Evolutionary conservation across 2,797 vertebrate genomes (phyloP).

Genomic region (Forpus xanthops): DNA sequence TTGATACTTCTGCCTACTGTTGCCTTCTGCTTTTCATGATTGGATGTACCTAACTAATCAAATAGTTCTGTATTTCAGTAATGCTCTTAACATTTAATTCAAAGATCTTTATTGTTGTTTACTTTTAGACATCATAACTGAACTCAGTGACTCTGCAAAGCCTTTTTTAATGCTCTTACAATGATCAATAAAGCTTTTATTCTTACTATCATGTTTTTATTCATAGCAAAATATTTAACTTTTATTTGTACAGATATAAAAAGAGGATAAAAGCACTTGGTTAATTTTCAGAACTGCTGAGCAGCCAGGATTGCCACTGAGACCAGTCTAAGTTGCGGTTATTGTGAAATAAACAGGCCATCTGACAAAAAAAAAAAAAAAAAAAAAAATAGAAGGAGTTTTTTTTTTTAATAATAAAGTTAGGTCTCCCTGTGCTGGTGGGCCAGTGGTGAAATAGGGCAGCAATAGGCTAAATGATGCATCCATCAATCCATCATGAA

Average conservation of each 20-base stretch:
- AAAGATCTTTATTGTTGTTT: neutral
- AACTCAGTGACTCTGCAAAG: neutral
- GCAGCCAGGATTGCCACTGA: neutral
- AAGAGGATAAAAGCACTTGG: neutral
- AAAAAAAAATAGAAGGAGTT: neutral
- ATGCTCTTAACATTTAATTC: neutral
- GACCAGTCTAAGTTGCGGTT: neutral
- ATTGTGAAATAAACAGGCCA: neutral
- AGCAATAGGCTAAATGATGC: neutral
- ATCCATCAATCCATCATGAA: neutral
- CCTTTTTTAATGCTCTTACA: neutral
- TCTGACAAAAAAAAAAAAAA: neutral
- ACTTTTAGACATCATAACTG: neutral
- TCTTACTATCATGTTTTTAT: neutral
- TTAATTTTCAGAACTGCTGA: neutral
- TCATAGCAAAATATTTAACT: neutral
- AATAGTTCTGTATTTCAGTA: conserved; percentile 21
- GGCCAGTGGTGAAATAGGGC: neutral
- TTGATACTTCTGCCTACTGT: neutral
- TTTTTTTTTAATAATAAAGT: neutral
- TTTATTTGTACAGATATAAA: neutral
- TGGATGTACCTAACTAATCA: conserved; percentile 22
- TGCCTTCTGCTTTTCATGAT: neutral
- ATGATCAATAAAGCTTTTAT: neutral
- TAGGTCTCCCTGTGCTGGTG: neutral